Base-by-base conservation (phyloP, 2,888 invertebrate genomes). In the Neria commutata region DNA sequence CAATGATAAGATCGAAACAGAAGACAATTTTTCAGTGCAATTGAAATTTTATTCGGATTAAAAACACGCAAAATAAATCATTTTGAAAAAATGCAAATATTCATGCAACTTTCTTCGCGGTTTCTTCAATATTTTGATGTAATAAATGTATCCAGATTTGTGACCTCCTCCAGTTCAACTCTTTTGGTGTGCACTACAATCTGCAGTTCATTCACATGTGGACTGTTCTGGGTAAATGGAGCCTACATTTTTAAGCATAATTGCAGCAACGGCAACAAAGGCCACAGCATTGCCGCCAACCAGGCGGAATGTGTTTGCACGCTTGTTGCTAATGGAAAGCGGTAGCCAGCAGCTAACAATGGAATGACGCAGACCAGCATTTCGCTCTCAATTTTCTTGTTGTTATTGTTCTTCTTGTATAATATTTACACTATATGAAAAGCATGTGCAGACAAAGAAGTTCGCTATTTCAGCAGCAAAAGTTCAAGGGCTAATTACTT, bases 401-500 rank as follows among this genome's bases (percentile, higher is more conserved):
- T n/a, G n/a, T n/a, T n/a, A n/a, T n/a, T n/a, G n/a, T n/a, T n/a
- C n/a, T n/a, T n/a, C n/a, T n/a, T n/a, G n/a, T n/a, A n/a, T n/a
- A n/a, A 11, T 6, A 29, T 29, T 29, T 29, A 29, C 29, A n/a
- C n/a, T n/a, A n/a, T n/a, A n/a, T n/a, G n/a, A 37, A 37, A 6
- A 37, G n/a, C 16, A 37, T 14, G n/a, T 37, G n/a, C n/a, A 49
- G 23, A 23, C 10, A 47, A 14, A 23, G 16, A 24, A 47, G 16
- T 3, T 47, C 37, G 40, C 53, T 25, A 45, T 50, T 50, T 50
- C 42, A 45, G 29, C 45, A 21, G 29, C 45, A 53, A 59, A 61
- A 64, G 61, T 64, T 64, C 61, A 61, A 61, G 61, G 63, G 61
- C 59, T 61, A 61, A 61, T 60, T 54, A 56, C 23, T n/a, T n/a